phyloP scores from a whole-genome alignment of 92 coral and sea anemone genomes.

The Nematostella vectensis region DNA sequence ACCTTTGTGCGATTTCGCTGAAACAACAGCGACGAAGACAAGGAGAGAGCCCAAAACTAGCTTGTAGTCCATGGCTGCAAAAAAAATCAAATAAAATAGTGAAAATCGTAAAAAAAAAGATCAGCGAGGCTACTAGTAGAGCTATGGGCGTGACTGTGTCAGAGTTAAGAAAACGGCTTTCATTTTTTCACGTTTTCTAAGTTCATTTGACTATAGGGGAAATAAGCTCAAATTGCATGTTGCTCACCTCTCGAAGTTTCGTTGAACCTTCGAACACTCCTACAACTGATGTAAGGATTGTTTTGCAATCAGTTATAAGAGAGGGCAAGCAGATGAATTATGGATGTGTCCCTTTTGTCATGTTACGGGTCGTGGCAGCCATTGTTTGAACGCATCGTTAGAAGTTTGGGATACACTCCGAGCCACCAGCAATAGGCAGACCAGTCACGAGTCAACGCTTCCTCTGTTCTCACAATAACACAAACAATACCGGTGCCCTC shows the following conservation, averaged over 20 bases:
- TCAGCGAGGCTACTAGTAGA: too few species aligned
- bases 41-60: constrained; percentile 76
- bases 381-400: constrained; percentile 46
- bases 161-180: constrained; percentile 4
- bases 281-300: constrained; percentile 30
- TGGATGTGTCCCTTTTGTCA: constrained; percentile 49
- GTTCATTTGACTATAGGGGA: neutral
- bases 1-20: constrained; percentile 72
- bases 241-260: constrained; percentile 42
- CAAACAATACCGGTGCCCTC: constrained; percentile 18
- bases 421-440: constrained; percentile 18
- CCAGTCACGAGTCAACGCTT: constrained; percentile 22
- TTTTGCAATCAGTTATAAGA: constrained; percentile 44
- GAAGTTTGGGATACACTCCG: too few species aligned
- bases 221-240: neutral
- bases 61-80: constrained; percentile 74
- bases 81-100: constrained; percentile 17
- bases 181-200: neutral
- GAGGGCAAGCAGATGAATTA: constrained; percentile 37
- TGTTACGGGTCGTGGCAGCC: constrained; percentile 59
- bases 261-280: constrained; percentile 19
- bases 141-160: too few species aligned
- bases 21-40: constrained; percentile 54
- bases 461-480: constrained; percentile 14
- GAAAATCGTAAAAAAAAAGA: too few species aligned